These are phyloP conservation scores for Rhopalosiphum nymphaeae DNA, from an alignment of 2,888 invertebrate species.

Conservation along the genomic window DNA sequence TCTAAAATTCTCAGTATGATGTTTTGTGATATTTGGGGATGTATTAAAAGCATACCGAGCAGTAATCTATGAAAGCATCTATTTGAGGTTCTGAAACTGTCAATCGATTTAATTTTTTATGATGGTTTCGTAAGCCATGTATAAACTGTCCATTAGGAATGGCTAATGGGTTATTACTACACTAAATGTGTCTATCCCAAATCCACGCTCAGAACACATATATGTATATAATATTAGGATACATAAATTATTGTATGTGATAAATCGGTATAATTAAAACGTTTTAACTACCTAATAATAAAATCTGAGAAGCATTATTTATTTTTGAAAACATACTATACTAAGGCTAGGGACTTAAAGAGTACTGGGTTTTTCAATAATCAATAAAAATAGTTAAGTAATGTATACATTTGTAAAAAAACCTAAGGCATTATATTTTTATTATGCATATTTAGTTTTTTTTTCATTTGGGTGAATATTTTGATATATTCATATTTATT, in stretches of 20 bases:
- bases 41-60: neutral
- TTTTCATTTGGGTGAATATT: too few relatives aligned
- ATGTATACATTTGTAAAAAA: too few relatives aligned
- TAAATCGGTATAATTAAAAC: neutral
- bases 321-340: neutral
- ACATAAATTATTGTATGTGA: neutral
- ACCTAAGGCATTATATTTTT: too few relatives aligned
- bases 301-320: neutral
- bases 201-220: neutral
- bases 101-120: neutral
- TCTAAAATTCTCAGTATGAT: neutral
- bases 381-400: too few relatives aligned
- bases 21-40: neutral
- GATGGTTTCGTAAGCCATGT: neutral
- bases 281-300: neutral
- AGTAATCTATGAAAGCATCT: neutral
- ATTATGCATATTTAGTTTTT: too few relatives aligned
- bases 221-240: neutral
- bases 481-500: too few relatives aligned
- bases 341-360: neutral
- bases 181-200: neutral
- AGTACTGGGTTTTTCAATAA: too few relatives aligned
- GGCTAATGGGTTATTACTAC: neutral
- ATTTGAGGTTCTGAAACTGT: neutral
- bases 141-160: neutral